Evolutionary conservation across 2,797 vertebrate species (phyloP), one percentile per base, ranked within the genome.

Genomic region (Syndactyla subalaris): DNA sequence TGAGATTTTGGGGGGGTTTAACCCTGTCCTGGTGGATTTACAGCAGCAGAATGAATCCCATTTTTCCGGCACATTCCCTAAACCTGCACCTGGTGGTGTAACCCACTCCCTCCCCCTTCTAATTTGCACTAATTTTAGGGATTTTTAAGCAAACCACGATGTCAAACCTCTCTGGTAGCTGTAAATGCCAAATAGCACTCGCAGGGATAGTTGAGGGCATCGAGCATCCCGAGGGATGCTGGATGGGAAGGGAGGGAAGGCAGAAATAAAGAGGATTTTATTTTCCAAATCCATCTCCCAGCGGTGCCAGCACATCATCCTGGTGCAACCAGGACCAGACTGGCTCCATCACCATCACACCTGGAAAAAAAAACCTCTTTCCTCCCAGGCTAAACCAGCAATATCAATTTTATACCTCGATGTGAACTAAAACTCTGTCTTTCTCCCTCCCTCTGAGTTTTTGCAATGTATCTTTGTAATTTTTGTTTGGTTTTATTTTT

Each of bases 61-160:
- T 17, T 73, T 80, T 57, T 1, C 51, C 7, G 0, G 24, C 3
- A 0, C 1, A 1, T 58, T 65, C 39, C 74, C 82, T 52, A 27
- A 34, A 39, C 54, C 78, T 24, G 51, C 43, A 1, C 4, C 62
- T 16, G 41, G 46, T 23, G 7, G 5, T 2, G 0, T 41, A 21
- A 23, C 43, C 24, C 63, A n/a, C 29, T 49, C 34, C 13, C 2
- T 19, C 39, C 63, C 49, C 10, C 18, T 63, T 92, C 83, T 91
- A 48, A 94, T 96, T 97, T 97, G 96, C 97, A 97, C 97, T 97
- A 97, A 93, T 73, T 32, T 30, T 84, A 55, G 75, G 75, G 57
- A 70, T 82, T 70, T 70, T 45, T 24, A 29, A 38, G 71, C 23
- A 75, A 82, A 23, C 38, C 46, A 7, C 0, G 20, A 66, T 78